Conservation (phyloP, 1,140 invertebrate genomes). For the Drosophila tristis region DNA sequence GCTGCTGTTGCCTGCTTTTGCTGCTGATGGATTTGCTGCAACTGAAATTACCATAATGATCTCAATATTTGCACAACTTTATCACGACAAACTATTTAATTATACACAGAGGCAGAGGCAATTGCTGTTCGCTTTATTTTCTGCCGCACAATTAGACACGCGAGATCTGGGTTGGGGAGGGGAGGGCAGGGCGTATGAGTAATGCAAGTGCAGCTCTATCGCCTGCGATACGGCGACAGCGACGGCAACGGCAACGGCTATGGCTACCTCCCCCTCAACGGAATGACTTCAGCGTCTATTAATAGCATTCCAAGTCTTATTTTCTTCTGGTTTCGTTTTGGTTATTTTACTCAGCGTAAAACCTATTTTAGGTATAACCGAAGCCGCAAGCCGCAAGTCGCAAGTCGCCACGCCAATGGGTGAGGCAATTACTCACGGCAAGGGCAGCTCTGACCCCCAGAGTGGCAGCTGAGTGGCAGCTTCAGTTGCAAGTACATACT, state of each 20-base stretch:
- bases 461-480: conserved; percentile 20
- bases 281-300: conserved; percentile 70
- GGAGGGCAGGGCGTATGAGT: conserved; percentile 76
- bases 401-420: conserved; percentile 28
- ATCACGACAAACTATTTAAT: conserved; percentile 78
- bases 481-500: conserved; percentile 5
- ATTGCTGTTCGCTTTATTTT: conserved; percentile 35
- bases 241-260: not conserved
- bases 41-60: conserved; percentile 77
- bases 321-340: conserved; percentile 2
- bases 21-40: conserved; percentile 48
- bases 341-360: conserved; percentile 29
- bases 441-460: conserved; percentile 54
- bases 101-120: conserved; percentile 50
- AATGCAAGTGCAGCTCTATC: conserved; percentile 63
- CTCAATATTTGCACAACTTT: conserved; percentile 81
- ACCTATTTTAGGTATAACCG: conserved; percentile 57
- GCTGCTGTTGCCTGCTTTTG: conserved; percentile 1
- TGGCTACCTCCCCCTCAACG: not conserved
- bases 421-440: conserved; percentile 73
- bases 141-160: conserved; percentile 71
- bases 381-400: conserved; percentile 8
- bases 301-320: conserved; percentile 60
- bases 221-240: conserved; percentile 12
- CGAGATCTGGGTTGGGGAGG: conserved; percentile 39